Percentiles rank a stretch among this genome's conserved stretches.
Evolutionary conservation across 2,888 invertebrate genomes (phyloP).

Genomic region (Zootermopsis nevadensis): DNA sequence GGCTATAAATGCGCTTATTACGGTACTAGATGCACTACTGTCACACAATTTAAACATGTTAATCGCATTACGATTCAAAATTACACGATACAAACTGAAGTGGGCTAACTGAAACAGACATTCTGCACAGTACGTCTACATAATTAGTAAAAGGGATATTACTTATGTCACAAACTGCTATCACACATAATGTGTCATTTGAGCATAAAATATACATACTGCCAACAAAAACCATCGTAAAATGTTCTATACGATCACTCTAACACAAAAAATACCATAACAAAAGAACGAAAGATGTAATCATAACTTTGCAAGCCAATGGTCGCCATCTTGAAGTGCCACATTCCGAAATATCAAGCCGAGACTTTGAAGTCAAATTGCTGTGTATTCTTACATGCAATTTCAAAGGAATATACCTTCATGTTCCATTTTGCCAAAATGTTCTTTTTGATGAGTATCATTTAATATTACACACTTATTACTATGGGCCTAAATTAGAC

Average conservation of each 20-base stretch:
- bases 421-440: background rate
- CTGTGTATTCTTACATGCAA: slow-evolving; percentile 8
- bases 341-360: slow-evolving; percentile 68
- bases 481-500: background rate
- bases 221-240: background rate
- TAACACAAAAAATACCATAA: slow-evolving; percentile 36
- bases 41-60: background rate
- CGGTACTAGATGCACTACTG: background rate
- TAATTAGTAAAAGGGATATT: background rate
- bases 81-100: background rate
- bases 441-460: background rate
- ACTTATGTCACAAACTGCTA: background rate
- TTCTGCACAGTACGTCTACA: slow-evolving; percentile 19
- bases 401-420: slow-evolving; percentile 9
- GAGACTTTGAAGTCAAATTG: slow-evolving; percentile 49
- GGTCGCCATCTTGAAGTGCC: slow-evolving; percentile 82
- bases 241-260: background rate
- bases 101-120: slow-evolving; percentile 7
- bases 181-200: background rate
- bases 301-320: slow-evolving; percentile 72
- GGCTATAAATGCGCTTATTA: too few relatives aligned
- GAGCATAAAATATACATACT: slow-evolving; percentile 14
- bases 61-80: background rate
- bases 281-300: slow-evolving; percentile 61
- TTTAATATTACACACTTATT: background rate